Evolutionary conservation across 2,113 vertebrate genomes (phyloP), one percentile per base, ranked within the genome.

Genomic region (Larimichthys polyactis): DNA sequence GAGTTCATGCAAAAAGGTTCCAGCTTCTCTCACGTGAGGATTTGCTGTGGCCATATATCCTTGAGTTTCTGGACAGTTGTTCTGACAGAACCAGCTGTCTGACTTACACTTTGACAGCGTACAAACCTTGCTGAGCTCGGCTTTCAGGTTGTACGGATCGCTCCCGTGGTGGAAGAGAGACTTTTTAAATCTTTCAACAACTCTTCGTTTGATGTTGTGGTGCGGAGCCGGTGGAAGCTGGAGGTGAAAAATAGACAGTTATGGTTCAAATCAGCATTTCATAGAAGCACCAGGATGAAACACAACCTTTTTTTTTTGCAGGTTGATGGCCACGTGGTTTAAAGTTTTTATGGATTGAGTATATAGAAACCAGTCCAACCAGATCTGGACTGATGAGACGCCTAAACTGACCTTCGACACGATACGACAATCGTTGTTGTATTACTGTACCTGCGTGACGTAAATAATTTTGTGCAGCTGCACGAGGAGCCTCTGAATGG

Each of bases 401-500:
- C 24, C 32, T 54, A 2, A 54, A 57, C 22, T 55, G 1, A 44
- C 22, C 24, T 27, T 40, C 58, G n/a, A 27, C 40, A 4, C 60
- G 1, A 82, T 11, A 7, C 5, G 6, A 22, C 0, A 3, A 17
- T 17, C 36, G 9, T 1, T 4, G 14, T 58, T 62, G 11, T 3
- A 7, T 66, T 27, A 3, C 24, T 40, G 48, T 89, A 97, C 97
- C 94, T 97, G 97, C 57, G 96, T 95, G 90, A 98, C 96, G 81
- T 95, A 97, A 85, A 99, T 94, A 79, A 99, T 95, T 94, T 98
- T 98, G 91, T 99, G 97, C 78, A 98, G 95, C 89, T 98, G 97
- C 83, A 95, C 85, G 49, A 98, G 93, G 77, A 98, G 96, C 90
- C 95, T 95, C 90, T 98, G 96, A 85, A 97, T 94, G 36, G 97